phyloP scores from a whole-genome alignment of 2,113 vertebrate genomes.

The Xiphias gladius region DNA sequence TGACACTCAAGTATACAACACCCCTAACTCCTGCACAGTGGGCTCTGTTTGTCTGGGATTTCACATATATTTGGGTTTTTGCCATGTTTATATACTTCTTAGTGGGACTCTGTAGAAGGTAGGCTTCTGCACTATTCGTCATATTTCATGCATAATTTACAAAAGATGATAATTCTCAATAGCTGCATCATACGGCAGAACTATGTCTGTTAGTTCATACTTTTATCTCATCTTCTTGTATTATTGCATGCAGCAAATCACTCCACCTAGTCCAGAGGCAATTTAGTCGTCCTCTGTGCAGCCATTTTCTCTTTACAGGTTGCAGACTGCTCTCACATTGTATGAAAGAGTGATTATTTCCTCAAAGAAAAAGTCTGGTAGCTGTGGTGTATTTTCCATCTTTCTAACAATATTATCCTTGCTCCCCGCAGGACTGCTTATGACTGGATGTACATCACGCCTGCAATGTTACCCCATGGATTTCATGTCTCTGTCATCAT shows the following conservation, averaged over 20 bases:
- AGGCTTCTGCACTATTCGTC: constrained; percentile 16
- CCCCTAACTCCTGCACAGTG: constrained; percentile 73
- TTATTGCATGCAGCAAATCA: constrained; percentile 42
- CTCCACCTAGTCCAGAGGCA: constrained; percentile 33
- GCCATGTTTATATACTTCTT: constrained; percentile 73
- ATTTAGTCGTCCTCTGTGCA: constrained; percentile 35
- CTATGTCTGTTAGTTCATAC: constrained; percentile 12
- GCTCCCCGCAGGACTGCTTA: constrained; percentile 59
- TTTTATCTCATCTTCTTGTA: constrained; percentile 14
- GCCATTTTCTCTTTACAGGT: constrained; percentile 53
- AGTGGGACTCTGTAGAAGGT: constrained; percentile 77
- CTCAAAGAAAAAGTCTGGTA: constrained; percentile 42
- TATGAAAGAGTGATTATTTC: constrained; percentile 53
- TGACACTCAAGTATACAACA: constrained; percentile 67
- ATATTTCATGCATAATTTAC: neutral
- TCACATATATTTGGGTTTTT: constrained; percentile 70
- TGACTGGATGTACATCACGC: constrained; percentile 76
- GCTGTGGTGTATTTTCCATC: constrained; percentile 3
- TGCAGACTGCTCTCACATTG: constrained; percentile 37
- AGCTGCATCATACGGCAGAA: neutral
- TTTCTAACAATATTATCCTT: constrained; percentile 28
- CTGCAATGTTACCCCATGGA: constrained; percentile 76
- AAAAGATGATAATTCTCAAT: neutral
- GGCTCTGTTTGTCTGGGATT: constrained; percentile 77
- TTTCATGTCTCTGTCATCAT: constrained; percentile 72